phyloP scores from a whole-genome alignment of 2,888 invertebrate genomes.

The Sinelater perroti region DNA sequence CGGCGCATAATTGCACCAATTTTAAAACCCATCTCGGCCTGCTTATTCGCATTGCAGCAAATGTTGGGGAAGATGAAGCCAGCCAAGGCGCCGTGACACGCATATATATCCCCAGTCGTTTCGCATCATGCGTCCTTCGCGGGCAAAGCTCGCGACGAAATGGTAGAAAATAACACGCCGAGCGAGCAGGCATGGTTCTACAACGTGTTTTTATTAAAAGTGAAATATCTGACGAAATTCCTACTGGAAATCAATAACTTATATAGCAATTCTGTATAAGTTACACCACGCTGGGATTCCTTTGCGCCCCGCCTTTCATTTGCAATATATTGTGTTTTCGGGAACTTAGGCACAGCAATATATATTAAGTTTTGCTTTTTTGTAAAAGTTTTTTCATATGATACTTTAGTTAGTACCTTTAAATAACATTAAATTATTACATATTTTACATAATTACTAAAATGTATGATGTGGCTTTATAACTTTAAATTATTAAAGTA shows the following conservation, averaged over 20 bases:
- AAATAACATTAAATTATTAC: no score
- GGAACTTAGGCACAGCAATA: no score
- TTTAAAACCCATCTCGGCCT: not conserved
- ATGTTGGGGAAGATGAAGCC: not conserved
- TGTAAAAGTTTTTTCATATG: no score
- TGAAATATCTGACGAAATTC: constrained; percentile 12
- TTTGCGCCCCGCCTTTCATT: not conserved
- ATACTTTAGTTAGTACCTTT: no score
- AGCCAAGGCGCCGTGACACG: not conserved
- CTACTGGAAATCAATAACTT: constrained; percentile 8
- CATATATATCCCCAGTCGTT: no score
- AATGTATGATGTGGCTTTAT: no score
- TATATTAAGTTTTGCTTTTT: no score
- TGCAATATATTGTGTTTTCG: no score
- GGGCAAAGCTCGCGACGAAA: not conserved
- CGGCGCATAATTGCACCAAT: constrained; percentile 7
- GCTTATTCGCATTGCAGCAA: not conserved
- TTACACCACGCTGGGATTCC: not conserved
- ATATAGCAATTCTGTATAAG: constrained; percentile 2
- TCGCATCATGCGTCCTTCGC: not conserved
- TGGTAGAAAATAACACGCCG: no score
- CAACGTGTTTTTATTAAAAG: constrained; percentile 11
- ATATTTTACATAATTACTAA: no score
- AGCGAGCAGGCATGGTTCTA: not conserved
- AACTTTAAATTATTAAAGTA: no score